These are phyloP conservation scores for Lasioglossum vierecki DNA, from an alignment of 2,888 invertebrate species.

Conservation along the genomic window DNA sequence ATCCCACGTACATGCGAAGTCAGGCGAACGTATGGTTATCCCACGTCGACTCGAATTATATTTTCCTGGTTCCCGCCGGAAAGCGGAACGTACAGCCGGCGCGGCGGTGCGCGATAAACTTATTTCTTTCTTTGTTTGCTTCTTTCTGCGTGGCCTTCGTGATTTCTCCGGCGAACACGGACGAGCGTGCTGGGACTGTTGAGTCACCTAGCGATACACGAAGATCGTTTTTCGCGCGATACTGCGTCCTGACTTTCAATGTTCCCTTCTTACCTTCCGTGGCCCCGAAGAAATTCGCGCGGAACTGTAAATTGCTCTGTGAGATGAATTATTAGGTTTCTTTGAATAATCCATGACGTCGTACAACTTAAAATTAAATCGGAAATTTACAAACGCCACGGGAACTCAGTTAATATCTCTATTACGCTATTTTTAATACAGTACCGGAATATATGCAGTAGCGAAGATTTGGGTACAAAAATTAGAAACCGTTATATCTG, in stretches of 20 bases:
- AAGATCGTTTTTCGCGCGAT: conserved; percentile 56
- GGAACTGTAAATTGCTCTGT: conserved; percentile 24
- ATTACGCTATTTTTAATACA: background rate
- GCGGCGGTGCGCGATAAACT: conserved; percentile 47
- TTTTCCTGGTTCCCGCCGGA: conserved; percentile 46
- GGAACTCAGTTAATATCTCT: background rate
- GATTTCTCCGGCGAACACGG: conserved; percentile 66
- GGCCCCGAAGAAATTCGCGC: conserved; percentile 4
- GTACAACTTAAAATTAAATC: background rate
- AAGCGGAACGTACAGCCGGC: conserved; percentile 12
- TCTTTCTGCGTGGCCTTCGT: conserved; percentile 49
- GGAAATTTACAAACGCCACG: background rate
- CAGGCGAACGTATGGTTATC: conserved; percentile 54
- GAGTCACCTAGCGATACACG: conserved; percentile 70
- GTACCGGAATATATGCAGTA: too few relatives aligned
- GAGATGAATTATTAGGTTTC: conserved; percentile 25
- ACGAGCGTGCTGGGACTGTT: conserved; percentile 66
- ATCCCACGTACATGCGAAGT: conserved; percentile 32
- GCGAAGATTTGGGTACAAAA: too few relatives aligned
- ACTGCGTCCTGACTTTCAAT: conserved; percentile 61
- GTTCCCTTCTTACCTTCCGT: conserved; percentile 23
- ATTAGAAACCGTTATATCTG: too few relatives aligned
- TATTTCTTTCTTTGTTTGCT: conserved; percentile 49
- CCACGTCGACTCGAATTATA: conserved; percentile 63
- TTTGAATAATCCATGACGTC: conserved; percentile 11